Conservation (phyloP, 1,140 invertebrate genomes). For the Plodia interpunctella region DNA sequence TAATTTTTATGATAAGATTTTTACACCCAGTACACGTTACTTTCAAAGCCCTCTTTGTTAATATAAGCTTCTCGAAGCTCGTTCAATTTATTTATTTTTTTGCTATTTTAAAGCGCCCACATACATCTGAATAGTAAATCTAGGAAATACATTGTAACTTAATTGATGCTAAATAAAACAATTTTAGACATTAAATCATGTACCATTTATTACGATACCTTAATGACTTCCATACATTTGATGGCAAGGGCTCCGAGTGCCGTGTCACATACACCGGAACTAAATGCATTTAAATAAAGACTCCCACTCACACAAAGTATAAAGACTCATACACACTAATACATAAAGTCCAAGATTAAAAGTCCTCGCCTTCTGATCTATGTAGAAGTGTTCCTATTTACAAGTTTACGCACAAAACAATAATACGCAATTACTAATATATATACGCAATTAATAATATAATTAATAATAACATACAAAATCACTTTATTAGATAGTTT, state of each 20-base stretch:
- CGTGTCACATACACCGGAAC: not conserved
- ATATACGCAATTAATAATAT: too few species aligned
- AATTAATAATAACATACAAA: too few species aligned
- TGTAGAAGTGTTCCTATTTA: too few species aligned
- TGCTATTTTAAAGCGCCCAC: not conserved
- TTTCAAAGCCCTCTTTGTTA: too few species aligned
- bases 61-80: too few species aligned
- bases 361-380: not conserved
- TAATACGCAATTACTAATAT: not conserved
- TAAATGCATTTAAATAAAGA: not conserved
- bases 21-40: too few species aligned
- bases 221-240: constrained; percentile 35
- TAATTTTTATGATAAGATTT: too few species aligned
- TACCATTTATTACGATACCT: constrained; percentile 38
- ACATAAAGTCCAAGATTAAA: not conserved
- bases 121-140: not conserved
- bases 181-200: constrained; percentile 32
- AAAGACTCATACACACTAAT: not conserved
- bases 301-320: not conserved
- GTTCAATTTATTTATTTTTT: too few species aligned
- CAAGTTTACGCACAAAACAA: constrained; percentile 6
- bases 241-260: constrained; percentile 52
- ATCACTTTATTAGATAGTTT: too few species aligned
- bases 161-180: constrained; percentile 27
- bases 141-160: not conserved